These are phyloP conservation scores for Lordiphosa mommai DNA, from an alignment of 1,140 invertebrate genomes.

Conservation along the genomic window DNA sequence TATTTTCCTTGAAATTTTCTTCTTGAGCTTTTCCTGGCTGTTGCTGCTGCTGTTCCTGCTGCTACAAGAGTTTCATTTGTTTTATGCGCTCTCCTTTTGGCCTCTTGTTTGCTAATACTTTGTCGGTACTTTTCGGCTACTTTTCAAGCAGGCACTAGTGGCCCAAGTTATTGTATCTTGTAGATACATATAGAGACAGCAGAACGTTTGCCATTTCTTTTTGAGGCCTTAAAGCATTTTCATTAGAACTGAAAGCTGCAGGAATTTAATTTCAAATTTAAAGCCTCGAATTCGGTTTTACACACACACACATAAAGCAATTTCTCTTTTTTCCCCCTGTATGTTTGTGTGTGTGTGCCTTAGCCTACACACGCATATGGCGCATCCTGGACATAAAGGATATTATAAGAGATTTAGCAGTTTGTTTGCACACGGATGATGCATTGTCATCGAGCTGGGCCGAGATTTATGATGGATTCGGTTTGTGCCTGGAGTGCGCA, in stretches of 20 bases:
- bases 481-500: constrained; percentile 75
- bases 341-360: constrained; percentile 43
- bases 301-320: constrained; percentile 2
- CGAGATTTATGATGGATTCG: constrained; percentile 79
- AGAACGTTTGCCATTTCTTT: constrained; percentile 43
- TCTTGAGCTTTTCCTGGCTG: constrained; percentile 62
- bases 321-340: neutral
- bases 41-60: constrained; percentile 10
- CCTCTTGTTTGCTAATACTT: constrained; percentile 72
- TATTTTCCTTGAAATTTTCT: constrained; percentile 77
- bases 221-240: constrained; percentile 1
- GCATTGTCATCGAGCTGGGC: constrained; percentile 78
- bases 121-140: constrained; percentile 76
- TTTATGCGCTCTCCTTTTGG: constrained; percentile 73
- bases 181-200: constrained; percentile 55
- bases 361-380: constrained; percentile 70
- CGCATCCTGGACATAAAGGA: constrained; percentile 76
- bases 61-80: constrained; percentile 74
- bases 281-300: constrained; percentile 19
- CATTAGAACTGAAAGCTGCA: constrained; percentile 19
- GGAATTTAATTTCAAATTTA: constrained; percentile 55
- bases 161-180: constrained; percentile 76
- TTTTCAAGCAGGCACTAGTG: constrained; percentile 65
- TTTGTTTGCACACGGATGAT: constrained; percentile 79
- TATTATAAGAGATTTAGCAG: constrained; percentile 79